Percentiles rank a stretch among this genome's conserved stretches.
These are phyloP conservation scores for Perca flavescens DNA, from an alignment of 2,113 vertebrate species.

Conservation along the genomic window DNA sequence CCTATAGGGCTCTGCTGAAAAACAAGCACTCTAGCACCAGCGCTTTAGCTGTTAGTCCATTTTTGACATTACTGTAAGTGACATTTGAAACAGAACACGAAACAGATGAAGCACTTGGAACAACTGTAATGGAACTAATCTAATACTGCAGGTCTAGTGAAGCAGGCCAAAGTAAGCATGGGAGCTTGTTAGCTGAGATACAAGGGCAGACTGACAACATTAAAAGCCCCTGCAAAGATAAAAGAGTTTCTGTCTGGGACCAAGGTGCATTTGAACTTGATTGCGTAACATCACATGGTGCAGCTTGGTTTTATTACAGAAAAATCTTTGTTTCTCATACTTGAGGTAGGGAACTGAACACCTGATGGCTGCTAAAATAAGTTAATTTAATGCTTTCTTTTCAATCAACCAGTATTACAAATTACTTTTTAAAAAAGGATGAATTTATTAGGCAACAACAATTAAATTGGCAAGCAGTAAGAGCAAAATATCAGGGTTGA, in stretches of 20 bases:
- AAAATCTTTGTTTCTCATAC: background rate
- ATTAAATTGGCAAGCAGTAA: background rate
- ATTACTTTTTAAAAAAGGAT: background rate
- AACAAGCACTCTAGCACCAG: background rate
- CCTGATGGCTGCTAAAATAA: background rate
- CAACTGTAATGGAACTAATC: background rate
- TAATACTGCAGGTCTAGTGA: background rate
- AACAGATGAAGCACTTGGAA: background rate
- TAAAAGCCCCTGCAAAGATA: background rate
- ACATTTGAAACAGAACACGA: background rate
- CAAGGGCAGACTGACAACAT: background rate
- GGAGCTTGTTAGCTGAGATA: background rate
- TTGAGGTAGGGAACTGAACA: background rate
- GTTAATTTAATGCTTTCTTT: background rate
- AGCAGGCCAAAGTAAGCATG: background rate
- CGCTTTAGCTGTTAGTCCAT: background rate
- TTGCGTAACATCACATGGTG: background rate
- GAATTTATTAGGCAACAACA: background rate
- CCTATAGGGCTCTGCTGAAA: background rate
- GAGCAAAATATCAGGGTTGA: background rate
- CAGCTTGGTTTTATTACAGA: background rate
- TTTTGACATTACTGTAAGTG: background rate
- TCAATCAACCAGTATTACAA: background rate
- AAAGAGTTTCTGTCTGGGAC: background rate
- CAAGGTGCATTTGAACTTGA: background rate